Evolutionary conservation across 2,888 invertebrate genomes (phyloP).

Genomic region (Pheosia tremula): DNA sequence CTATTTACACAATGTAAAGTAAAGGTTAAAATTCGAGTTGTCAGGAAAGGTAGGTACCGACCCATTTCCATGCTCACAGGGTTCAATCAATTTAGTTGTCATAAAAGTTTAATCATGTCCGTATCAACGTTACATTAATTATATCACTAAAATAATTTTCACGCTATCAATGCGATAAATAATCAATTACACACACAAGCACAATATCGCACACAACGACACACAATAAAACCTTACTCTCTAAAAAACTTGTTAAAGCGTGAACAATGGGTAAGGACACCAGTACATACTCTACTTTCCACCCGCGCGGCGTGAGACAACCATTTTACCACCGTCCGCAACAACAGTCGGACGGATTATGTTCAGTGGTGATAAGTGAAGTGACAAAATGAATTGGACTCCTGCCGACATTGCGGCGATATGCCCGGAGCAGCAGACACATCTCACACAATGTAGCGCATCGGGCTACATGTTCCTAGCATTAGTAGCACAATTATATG

Average conservation of each 20-base stretch:
- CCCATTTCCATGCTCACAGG: too few species aligned
- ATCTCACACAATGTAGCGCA: slow-evolving; percentile 84
- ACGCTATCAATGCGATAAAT: not conserved
- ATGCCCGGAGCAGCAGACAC: slow-evolving; percentile 80
- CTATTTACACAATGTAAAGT: too few species aligned
- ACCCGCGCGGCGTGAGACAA: slow-evolving; percentile 7
- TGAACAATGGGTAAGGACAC: slow-evolving; percentile 31
- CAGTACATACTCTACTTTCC: slow-evolving; percentile 24
- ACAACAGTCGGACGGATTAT: slow-evolving; percentile 28
- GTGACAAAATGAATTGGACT: slow-evolving; percentile 72
- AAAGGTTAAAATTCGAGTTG: too few species aligned
- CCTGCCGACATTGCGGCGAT: slow-evolving; percentile 83
- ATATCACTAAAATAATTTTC: too few species aligned
- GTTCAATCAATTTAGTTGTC: too few species aligned
- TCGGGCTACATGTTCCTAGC: slow-evolving; percentile 85
- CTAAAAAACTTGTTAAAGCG: slow-evolving; percentile 18
- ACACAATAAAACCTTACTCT: slow-evolving; percentile 21
- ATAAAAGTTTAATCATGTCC: too few species aligned
- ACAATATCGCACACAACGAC: slow-evolving; percentile 10
- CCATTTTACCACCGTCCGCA: slow-evolving; percentile 30
- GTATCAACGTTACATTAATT: too few species aligned
- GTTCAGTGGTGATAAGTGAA: slow-evolving; percentile 32
- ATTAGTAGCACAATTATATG: slow-evolving; percentile 83
- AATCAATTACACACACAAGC: not conserved
- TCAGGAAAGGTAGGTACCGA: too few species aligned